Conservation (phyloP, 2,888 invertebrate species). For the Aphrophora alni region DNA sequence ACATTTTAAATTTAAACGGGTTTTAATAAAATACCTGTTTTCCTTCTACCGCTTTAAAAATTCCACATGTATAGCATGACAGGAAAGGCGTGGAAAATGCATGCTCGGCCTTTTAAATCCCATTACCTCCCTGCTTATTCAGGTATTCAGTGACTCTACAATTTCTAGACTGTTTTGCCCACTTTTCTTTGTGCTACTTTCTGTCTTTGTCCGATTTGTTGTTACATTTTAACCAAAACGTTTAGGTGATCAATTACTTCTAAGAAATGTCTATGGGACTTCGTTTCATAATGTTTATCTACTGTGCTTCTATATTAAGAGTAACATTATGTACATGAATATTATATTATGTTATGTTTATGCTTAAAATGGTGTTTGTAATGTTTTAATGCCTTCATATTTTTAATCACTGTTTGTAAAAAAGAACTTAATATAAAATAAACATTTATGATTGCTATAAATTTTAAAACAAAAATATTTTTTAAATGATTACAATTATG, state of each 20-base stretch:
- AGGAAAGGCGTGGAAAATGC: neutral
- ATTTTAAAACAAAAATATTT: neutral
- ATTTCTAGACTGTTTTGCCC: neutral
- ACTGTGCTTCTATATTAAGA: no score
- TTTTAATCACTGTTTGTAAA: neutral
- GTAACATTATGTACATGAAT: no score
- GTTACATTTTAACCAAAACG: neutral
- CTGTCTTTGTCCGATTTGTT: neutral
- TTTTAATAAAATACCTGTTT: neutral
- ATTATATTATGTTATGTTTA: no score
- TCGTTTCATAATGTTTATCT: neutral
- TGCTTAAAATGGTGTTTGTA: neutral
- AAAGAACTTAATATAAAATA: no score
- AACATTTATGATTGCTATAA: neutral
- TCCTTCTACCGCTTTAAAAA: neutral
- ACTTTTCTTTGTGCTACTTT: neutral
- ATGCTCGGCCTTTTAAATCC: neutral
- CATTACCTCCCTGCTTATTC: neutral
- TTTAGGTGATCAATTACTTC: neutral
- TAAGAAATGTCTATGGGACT: neutral
- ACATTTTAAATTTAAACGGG: no score
- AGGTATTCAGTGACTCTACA: neutral
- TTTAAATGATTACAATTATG: neutral
- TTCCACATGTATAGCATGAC: neutral
- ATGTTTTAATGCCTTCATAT: neutral